phyloP scores from a whole-genome alignment of 2,888 invertebrate species.

The Bembecia ichneumoniformis region DNA sequence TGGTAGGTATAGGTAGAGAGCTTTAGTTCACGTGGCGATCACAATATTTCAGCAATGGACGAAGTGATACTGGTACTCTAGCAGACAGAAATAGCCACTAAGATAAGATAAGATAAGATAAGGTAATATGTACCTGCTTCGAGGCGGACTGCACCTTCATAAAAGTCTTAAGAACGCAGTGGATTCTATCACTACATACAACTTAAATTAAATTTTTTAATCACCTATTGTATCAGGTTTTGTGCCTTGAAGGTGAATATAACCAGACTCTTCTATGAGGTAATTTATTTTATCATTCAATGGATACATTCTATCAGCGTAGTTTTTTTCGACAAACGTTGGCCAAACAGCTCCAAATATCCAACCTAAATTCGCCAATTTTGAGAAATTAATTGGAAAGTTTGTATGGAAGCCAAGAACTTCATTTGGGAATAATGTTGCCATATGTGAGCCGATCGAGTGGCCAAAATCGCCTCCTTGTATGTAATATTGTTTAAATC shows the following conservation, averaged over 20 bases:
- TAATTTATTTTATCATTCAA: conserved; percentile 36
- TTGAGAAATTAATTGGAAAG: conserved; percentile 60
- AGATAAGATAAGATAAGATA: too few species aligned
- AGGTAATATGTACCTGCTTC: too few species aligned
- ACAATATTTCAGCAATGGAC: too few species aligned
- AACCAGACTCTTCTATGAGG: conserved; percentile 69
- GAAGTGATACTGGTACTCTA: too few species aligned
- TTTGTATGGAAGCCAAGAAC: conserved; percentile 75
- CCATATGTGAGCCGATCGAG: conserved; percentile 73
- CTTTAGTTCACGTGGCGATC: too few species aligned
- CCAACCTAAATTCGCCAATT: conserved; percentile 31
- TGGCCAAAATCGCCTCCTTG: conserved; percentile 87
- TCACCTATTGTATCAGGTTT: conserved; percentile 88
- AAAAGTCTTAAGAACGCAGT: too few species aligned
- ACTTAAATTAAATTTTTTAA: conserved; percentile 11
- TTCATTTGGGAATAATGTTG: conserved; percentile 75
- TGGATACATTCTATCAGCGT: conserved; percentile 66
- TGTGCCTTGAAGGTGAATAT: conserved; percentile 82
- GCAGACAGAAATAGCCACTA: too few species aligned
- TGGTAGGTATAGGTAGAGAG: too few species aligned
- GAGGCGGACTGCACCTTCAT: too few species aligned
- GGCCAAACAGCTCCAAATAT: conserved; percentile 66
- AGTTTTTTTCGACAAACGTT: conserved; percentile 52
- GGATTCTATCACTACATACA: too few species aligned
- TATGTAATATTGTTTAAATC: conserved; percentile 75